Evolutionary conservation across 2,113 vertebrate species (phyloP).

Genomic region (Gadus chalcogrammus): DNA sequence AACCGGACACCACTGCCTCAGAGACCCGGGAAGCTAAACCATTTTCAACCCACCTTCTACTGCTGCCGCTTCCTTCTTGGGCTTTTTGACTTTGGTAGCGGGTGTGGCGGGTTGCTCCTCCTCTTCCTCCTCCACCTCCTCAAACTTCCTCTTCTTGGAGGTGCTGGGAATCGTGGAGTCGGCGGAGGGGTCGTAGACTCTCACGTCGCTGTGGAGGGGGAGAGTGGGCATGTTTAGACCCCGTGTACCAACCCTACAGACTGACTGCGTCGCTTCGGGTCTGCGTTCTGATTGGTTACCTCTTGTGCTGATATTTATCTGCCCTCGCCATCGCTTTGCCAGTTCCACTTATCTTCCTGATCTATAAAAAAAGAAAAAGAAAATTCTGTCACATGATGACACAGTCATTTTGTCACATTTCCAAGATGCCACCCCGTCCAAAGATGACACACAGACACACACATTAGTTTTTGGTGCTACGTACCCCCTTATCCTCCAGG

Average conservation of each 20-base stretch:
- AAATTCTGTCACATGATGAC: too few species aligned
- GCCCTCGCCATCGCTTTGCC: conserved; percentile 89
- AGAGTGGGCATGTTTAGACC: not conserved
- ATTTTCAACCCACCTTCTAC: conserved; percentile 49
- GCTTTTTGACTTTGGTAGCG: conserved; percentile 75
- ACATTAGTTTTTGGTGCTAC: conserved; percentile 31
- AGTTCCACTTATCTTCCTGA: conserved; percentile 91
- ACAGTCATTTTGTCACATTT: not conserved
- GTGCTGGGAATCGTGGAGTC: conserved; percentile 87
- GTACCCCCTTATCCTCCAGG: conserved; percentile 91
- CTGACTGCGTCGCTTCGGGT: too few species aligned
- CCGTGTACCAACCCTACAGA: not conserved
- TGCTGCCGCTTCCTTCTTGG: conserved; percentile 74
- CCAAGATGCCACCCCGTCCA: not conserved
- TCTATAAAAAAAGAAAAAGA: conserved; percentile 63
- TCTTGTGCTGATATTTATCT: conserved; percentile 96
- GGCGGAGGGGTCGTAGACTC: conserved; percentile 87
- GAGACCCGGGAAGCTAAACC: not conserved
- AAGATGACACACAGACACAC: too few species aligned
- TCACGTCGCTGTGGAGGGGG: conserved; percentile 80
- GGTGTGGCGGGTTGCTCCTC: conserved; percentile 58
- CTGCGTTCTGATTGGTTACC: conserved; percentile 64
- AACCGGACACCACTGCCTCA: too few species aligned
- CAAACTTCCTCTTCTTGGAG: conserved; percentile 90
- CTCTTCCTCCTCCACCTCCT: conserved; percentile 76